Conservation (phyloP, 2,888 invertebrate species). For the Rhabditophanes sp. region DNA sequence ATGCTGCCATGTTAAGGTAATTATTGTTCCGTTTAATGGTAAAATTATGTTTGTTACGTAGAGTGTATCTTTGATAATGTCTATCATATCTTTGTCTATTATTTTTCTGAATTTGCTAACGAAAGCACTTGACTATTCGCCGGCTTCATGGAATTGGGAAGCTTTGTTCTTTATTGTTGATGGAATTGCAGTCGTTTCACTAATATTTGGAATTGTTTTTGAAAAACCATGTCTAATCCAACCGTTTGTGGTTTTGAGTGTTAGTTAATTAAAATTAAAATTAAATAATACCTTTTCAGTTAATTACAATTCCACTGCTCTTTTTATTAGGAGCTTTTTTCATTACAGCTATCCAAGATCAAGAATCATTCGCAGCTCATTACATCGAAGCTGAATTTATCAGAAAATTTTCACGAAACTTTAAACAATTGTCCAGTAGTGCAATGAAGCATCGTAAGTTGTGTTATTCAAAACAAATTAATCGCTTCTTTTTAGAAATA, state of each 20-base stretch:
- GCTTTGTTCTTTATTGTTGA: conserved; percentile 5
- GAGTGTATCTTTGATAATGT: too few species aligned
- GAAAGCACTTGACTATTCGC: conserved; percentile 2
- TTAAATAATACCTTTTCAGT: conserved; percentile 1
- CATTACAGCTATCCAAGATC: conserved; percentile 4
- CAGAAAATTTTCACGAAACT: too few species aligned
- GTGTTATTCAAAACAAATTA: too few species aligned
- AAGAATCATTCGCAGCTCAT: conserved; percentile 6
- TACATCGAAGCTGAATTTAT: too few species aligned
- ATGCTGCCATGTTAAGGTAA: too few species aligned
- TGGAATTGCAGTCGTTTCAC: conserved; percentile 4
- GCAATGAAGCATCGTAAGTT: too few species aligned
- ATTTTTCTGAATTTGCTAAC: conserved; percentile 4
- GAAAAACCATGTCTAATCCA: conserved; percentile 3
- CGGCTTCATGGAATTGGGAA: conserved; percentile 5
- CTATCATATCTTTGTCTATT: too few species aligned
- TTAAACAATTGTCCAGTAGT: too few species aligned
- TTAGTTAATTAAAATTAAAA: too few species aligned
- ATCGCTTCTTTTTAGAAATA: too few species aligned
- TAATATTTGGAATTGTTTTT: conserved; percentile 2
- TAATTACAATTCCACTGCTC: conserved; percentile 3
- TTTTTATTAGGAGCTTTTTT: conserved; percentile 4
- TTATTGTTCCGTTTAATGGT: too few species aligned
- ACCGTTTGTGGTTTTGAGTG: conserved; percentile 4
- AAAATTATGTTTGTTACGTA: too few species aligned